phyloP scores from a whole-genome alignment of 2,797 vertebrate genomes.

The Galago senegalensis region DNA sequence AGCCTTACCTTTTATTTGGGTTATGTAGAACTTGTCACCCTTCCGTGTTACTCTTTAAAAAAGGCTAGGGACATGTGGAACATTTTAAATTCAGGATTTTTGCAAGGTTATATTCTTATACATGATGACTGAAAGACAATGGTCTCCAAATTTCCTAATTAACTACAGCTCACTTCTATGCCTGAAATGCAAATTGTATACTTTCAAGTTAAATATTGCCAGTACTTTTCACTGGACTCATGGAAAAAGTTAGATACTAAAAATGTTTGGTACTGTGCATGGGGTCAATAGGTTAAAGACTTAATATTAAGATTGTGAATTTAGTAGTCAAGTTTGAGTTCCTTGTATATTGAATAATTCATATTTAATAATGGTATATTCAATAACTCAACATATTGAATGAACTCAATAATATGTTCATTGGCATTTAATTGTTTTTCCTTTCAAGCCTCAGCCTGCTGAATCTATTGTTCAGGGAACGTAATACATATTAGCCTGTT shows the following conservation, averaged over 20 bases:
- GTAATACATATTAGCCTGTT: background rate
- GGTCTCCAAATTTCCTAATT: slow-evolving; percentile 15
- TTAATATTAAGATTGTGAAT: background rate
- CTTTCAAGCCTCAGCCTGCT: background rate
- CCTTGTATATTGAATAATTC: background rate
- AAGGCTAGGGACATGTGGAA: background rate
- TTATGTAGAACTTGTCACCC: background rate
- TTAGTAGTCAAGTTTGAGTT: background rate
- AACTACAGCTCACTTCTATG: background rate
- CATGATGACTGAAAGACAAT: background rate
- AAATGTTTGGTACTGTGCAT: background rate
- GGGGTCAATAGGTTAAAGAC: background rate
- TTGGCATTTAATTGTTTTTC: background rate
- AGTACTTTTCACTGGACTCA: background rate
- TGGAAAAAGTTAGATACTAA: background rate
- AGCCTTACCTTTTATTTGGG: background rate
- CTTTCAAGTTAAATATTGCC: slow-evolving; percentile 40
- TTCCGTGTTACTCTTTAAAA: background rate
- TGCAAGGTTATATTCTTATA: slow-evolving; percentile 26
- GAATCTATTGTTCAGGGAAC: background rate
- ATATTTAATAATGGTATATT: background rate
- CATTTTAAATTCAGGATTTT: slow-evolving; percentile 19
- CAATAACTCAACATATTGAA: background rate
- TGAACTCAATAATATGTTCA: background rate
- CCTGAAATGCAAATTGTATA: background rate